Evolutionary conservation across 2,888 invertebrate genomes (phyloP).

Genomic region (Hemaris fuciformis): DNA sequence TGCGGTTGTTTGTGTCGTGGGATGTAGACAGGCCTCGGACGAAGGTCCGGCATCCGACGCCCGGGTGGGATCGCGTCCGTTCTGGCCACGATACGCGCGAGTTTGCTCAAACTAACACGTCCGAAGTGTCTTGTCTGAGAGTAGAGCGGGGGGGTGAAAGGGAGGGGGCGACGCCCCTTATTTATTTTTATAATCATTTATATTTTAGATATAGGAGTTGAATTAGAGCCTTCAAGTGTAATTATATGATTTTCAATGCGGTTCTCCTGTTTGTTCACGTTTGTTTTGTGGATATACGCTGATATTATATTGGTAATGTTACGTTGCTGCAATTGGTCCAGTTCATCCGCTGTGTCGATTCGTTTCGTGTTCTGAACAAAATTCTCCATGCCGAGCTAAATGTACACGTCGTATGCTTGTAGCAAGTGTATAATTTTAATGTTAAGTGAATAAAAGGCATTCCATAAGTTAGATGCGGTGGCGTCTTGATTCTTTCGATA

Average conservation of each 20-base stretch:
- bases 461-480: conserved; percentile 72
- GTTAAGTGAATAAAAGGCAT: conserved; percentile 76
- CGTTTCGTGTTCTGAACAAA: conserved; percentile 1
- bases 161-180: conserved; percentile 66
- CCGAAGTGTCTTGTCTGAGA: conserved; percentile 31
- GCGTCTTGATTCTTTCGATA: conserved; percentile 56
- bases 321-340: not conserved
- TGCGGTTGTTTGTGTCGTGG: conserved; percentile 39
- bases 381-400: not conserved
- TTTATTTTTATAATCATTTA: conserved; percentile 81
- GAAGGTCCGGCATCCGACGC: no score
- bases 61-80: no score
- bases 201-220: conserved; percentile 70
- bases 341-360: not conserved
- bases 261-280: conserved; percentile 31
- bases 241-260: conserved; percentile 46
- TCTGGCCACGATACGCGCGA: conserved; percentile 17
- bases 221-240: conserved; percentile 61
- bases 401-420: conserved; percentile 54
- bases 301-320: conserved; percentile 21
- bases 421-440: conserved; percentile 56
- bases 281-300: conserved; percentile 18
- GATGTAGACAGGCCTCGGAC: conserved; percentile 21
- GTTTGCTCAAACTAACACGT: conserved; percentile 51
- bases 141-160: conserved; percentile 45